These are phyloP conservation scores for Oscheius myriophilus DNA, from an alignment of 2,888 invertebrate genomes.

Conservation along the genomic window DNA sequence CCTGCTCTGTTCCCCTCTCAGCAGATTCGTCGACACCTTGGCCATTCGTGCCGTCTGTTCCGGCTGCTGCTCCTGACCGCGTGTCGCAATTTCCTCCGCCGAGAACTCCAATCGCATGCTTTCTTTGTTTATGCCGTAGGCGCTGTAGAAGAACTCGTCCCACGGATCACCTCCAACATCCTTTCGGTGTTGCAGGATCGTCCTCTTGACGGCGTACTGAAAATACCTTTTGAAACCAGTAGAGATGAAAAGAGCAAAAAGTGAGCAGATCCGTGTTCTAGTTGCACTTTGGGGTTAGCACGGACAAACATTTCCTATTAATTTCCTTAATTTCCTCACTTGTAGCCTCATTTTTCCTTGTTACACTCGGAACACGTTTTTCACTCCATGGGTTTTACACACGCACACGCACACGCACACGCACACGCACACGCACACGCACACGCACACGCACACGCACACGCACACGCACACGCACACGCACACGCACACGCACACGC, in stretches of 20 bases:
- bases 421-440: no score
- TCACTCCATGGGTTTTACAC: no score
- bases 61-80: not conserved
- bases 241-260: no score
- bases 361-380: not conserved
- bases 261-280: no score
- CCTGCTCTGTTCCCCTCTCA: conserved; percentile 13
- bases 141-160: conserved; percentile 29
- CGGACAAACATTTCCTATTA: no score
- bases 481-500: no score
- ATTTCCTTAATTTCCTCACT: no score
- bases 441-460: no score
- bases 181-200: conserved; percentile 19
- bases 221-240: not conserved
- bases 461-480: no score
- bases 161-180: conserved; percentile 26
- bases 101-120: conserved; percentile 10
- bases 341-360: no score
- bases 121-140: conserved; percentile 11
- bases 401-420: no score
- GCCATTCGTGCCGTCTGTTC: conserved; percentile 10
- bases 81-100: not conserved
- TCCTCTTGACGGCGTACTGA: conserved; percentile 25
- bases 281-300: no score
- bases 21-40: conserved; percentile 4